Evolutionary conservation across 2,113 vertebrate genomes (phyloP).

Genomic region (Cairina moschata): DNA sequence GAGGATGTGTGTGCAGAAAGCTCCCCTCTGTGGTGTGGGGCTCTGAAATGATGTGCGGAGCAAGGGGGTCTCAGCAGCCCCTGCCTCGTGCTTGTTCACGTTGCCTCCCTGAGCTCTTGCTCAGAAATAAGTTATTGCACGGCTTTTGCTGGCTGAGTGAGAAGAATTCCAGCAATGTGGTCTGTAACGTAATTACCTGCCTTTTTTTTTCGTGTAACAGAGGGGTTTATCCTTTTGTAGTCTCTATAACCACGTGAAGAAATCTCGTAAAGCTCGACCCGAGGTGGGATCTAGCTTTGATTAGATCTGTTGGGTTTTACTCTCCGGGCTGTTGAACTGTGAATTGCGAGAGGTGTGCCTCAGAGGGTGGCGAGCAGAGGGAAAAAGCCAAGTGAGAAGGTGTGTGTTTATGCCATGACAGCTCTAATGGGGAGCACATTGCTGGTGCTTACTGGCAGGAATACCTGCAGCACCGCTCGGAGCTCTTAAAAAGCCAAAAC

Average conservation of each 20-base stretch:
- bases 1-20: not conserved
- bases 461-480: not conserved
- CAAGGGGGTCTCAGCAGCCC: not conserved
- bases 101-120: not conserved
- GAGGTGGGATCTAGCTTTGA: not conserved
- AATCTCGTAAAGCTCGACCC: constrained; percentile 20
- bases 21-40: not conserved
- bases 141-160: constrained; percentile 9
- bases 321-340: not conserved
- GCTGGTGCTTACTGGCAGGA: not conserved
- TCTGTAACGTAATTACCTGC: constrained; percentile 4
- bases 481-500: not conserved
- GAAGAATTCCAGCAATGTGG: constrained; percentile 4
- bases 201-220: not conserved
- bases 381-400: not conserved
- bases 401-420: not conserved
- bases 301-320: constrained; percentile 34
- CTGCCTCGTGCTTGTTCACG: accelerated
- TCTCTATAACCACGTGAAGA: constrained; percentile 8
- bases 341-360: not conserved
- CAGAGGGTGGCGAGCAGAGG: not conserved
- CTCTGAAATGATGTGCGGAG: not conserved
- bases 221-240: not conserved
- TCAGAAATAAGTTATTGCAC: not conserved
- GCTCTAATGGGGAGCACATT: not conserved